Conservation (phyloP, 2,113 vertebrate species). For the Daubentonia madagascariensis region DNA sequence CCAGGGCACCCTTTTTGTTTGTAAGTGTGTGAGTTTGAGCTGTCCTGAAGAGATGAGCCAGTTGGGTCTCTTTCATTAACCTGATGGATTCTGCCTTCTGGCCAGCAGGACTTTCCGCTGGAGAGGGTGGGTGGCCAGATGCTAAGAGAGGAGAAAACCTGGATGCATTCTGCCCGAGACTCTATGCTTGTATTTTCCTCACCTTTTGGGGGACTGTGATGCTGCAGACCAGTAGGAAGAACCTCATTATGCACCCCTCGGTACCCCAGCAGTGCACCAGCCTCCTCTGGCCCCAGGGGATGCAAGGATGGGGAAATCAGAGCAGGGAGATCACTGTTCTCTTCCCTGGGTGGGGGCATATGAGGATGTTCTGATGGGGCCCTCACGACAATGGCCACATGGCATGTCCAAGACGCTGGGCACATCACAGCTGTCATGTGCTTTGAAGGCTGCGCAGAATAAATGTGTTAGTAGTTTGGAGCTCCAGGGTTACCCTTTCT, state of each 20-base stretch:
- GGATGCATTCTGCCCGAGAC: not conserved
- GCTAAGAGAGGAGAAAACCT: not conserved
- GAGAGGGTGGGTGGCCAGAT: not conserved
- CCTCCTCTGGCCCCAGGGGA: not conserved
- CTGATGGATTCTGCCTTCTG: not conserved
- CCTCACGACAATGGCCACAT: not conserved
- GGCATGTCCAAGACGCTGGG: accelerated
- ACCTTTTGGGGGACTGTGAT: not conserved
- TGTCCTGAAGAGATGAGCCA: not conserved
- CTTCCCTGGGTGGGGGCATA: not conserved
- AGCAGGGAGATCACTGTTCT: not conserved
- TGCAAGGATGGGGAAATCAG: too few species aligned
- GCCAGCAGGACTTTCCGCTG: accelerated
- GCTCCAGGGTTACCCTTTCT: not conserved
- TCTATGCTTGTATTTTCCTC: not conserved
- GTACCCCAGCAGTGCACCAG: accelerated
- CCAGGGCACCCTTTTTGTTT: not conserved
- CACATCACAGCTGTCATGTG: accelerated
- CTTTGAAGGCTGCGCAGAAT: not conserved
- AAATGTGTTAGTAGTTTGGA: not conserved
- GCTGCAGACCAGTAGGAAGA: not conserved
- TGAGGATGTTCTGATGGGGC: not conserved
- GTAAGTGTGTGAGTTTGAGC: too few species aligned
- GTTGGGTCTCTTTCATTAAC: not conserved
- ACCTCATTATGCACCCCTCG: accelerated